Evolutionary conservation across 2,888 invertebrate species (phyloP).

Genomic region (Lissocephala sabroskyi): DNA sequence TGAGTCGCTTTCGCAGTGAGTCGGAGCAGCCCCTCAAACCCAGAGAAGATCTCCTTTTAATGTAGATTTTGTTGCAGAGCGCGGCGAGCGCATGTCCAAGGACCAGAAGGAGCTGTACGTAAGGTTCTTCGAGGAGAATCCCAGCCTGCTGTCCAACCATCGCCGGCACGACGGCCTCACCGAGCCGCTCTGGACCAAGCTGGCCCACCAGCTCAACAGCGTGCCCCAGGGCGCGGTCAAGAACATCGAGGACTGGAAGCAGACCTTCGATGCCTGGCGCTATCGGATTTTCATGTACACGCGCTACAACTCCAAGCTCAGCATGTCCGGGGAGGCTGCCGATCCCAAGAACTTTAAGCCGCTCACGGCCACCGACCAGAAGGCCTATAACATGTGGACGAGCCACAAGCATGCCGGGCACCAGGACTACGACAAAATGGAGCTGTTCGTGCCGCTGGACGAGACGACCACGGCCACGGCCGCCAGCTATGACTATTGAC

Average conservation of each 20-base stretch:
- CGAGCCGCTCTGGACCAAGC: slow-evolving; percentile 64
- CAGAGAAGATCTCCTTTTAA: background rate
- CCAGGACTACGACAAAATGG: slow-evolving; percentile 65
- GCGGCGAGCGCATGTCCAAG: slow-evolving; percentile 69
- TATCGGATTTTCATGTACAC: slow-evolving; percentile 69
- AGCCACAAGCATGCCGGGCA: slow-evolving; percentile 63
- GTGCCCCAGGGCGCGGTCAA: slow-evolving; percentile 67
- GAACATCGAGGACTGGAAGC: slow-evolving; percentile 69
- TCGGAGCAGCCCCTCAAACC: background rate
- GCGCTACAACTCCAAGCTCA: slow-evolving; percentile 67
- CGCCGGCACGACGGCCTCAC: slow-evolving; percentile 63
- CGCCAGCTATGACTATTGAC: slow-evolving; percentile 63
- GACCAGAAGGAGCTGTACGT: slow-evolving; percentile 67
- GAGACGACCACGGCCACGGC: slow-evolving; percentile 57
- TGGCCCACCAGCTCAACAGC: slow-evolving; percentile 61
- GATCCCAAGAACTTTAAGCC: slow-evolving; percentile 68
- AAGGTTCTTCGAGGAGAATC: slow-evolving; percentile 67
- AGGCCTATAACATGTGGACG: slow-evolving; percentile 68
- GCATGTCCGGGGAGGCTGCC: slow-evolving; percentile 61
- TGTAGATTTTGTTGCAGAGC: slow-evolving; percentile 45
- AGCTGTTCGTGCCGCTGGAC: slow-evolving; percentile 60
- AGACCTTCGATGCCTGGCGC: slow-evolving; percentile 68
- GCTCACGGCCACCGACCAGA: slow-evolving; percentile 65
- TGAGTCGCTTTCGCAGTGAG: slow-evolving; percentile 65
- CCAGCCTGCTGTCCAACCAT: slow-evolving; percentile 65